Evolutionary conservation across 2,888 invertebrate species (phyloP), one percentile per base, ranked within the genome.

Genomic region (Phengaris alcon): DNA sequence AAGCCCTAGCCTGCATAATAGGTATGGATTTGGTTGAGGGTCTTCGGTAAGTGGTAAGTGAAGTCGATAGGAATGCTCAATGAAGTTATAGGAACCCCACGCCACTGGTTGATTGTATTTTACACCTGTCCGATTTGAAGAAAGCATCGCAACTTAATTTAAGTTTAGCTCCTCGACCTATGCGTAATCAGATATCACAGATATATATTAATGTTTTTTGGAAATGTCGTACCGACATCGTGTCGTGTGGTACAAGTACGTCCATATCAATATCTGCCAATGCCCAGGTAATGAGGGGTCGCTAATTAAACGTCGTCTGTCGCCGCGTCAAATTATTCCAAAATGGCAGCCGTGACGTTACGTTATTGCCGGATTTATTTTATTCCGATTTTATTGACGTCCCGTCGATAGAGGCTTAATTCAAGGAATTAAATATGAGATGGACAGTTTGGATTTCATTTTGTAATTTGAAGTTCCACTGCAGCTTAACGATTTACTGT

Each of bases 281-380:
- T 90, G 87, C 84, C 82, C 89, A 90, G 91, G 91, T 92, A 93
- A 92, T 93, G 91, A 93, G 93, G 86, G 90, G 87, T 87, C 87
- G 89, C 86, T 93, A 93, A 93, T 93, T 93, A 93, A 93, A 92
- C 90, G 90, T 90, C 91, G 88, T 88, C 88, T 89, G 90, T 88
- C 88, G 86, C 83, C 87, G 85, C 88, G 89, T 91, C 91, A 91
- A 87, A 90, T 90, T 90, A 89, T 85, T 84, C 85, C 88, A 88
- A 90, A 90, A 91, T 90, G 90, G 90, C 87, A 84, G 83, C 82
- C 82, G 80, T 64, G 64, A 64, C 64, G 86, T 87, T 86, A 86
- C 82, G 75, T 59, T 74, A 80, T 79, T 81, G 82, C 82, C 81
- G 85, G 84, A 84, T 87, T 87, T 85, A 84, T 82, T 84, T 86